Base-by-base conservation (phyloP, 2,797 vertebrate genomes). In the Rhinatrema bivittatum region DNA sequence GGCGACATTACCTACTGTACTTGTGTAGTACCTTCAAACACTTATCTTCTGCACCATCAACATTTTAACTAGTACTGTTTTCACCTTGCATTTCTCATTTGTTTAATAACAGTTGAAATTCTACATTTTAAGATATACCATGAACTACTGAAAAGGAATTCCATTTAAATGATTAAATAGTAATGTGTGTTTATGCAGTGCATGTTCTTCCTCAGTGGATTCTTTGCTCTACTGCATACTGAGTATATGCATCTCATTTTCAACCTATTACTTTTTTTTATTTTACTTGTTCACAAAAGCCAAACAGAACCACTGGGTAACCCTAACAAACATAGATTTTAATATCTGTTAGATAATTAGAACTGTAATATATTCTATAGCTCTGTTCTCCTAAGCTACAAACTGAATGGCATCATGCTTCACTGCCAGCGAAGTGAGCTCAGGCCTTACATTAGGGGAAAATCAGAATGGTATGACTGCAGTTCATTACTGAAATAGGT, bases 401-500 rank as follows among this genome's bases (percentile, higher is more conserved):
- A 79, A 77, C 79, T 74, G 79, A 77, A 82, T 80, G 82, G 78
- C 72, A 77, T 74, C 77, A 78, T 69, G 80, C 80, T 84, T 74
- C 79, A 68, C 68, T 82, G 79, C 62, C 76, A 56, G 79, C 74
- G 64, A 82, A 79, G 80, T 74, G 79, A 80, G 74, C 78, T 82
- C 78, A 77, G 76, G 65, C 78, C 79, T 84, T 79, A 81, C 81
- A 80, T 84, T 84, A 84, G 75, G 68, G 78, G 80, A 62, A 75
- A 82, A 78, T 80, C 78, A 79, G 82, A 76, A 77, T 67, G 73
- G 80, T 79, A 79, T 78, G 79, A 76, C 76, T 81, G 72, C 78
- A 81, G 70, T 82, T 81, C 76, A 81, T 84, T 84, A 84, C 72
- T 72, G 80, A 79, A 85, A 80, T 84, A 80, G 81, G 81, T 77